These are phyloP conservation scores for Actenoides hombroni DNA, from an alignment of 2,113 vertebrate species.

Conservation along the genomic window DNA sequence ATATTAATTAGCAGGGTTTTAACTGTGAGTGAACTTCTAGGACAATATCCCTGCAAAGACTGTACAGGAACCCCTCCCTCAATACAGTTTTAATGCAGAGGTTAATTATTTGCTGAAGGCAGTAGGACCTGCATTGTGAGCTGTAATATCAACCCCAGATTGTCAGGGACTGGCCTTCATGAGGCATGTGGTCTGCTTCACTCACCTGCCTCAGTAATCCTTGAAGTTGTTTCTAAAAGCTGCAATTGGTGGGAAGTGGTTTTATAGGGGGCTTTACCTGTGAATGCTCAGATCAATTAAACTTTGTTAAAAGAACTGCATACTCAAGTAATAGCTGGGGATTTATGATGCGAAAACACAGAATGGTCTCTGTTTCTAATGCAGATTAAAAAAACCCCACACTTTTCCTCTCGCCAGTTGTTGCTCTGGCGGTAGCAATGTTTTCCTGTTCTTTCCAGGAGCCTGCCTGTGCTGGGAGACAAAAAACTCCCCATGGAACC, in stretches of 20 bases:
- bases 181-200: not conserved
- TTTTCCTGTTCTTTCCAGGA: not conserved
- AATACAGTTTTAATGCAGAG: not conserved
- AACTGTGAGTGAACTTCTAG: not conserved
- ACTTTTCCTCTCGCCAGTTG: not conserved
- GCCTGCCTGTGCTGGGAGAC: not conserved
- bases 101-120: not conserved
- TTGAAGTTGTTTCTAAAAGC: not conserved
- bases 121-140: rapidly evolving
- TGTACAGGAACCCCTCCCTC: not conserved
- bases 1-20: not conserved
- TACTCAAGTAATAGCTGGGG: not conserved
- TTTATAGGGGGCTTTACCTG: not conserved
- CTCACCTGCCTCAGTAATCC: not conserved
- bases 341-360: not conserved
- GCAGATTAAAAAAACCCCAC: not conserved
- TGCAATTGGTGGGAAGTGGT: not conserved
- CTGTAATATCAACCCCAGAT: not conserved
- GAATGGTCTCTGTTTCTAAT: not conserved
- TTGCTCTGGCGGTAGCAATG: not conserved
- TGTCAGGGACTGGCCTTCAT: not conserved
- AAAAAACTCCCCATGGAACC: not conserved
- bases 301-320: not conserved
- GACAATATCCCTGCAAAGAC: rapidly evolving
- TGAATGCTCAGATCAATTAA: not conserved